These are phyloP conservation scores for Muscicapa comitata DNA, from an alignment of 2,797 vertebrate species.

Conservation along the genomic window DNA sequence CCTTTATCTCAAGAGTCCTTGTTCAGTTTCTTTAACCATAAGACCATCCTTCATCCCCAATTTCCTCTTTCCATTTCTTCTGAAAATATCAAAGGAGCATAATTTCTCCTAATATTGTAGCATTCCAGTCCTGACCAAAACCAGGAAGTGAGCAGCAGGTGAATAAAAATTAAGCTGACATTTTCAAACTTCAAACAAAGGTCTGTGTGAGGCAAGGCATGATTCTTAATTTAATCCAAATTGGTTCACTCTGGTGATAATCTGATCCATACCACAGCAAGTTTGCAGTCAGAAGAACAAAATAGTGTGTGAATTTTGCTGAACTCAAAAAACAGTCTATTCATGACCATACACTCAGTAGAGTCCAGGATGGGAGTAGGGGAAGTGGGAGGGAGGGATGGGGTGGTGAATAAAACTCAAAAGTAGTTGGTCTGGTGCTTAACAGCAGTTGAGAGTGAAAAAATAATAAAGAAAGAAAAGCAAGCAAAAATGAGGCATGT, in stretches of 20 bases:
- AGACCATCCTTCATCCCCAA: conserved; percentile 32
- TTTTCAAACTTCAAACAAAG: conserved; percentile 55
- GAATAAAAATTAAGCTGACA: conserved; percentile 55
- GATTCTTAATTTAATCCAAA: conserved; percentile 51
- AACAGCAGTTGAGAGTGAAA: not conserved
- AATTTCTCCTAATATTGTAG: conserved; percentile 39
- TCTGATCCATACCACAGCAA: conserved; percentile 39
- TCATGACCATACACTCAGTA: not conserved
- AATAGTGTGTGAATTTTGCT: not conserved
- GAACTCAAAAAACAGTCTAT: not conserved
- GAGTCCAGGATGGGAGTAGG: not conserved
- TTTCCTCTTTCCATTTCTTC: conserved; percentile 51
- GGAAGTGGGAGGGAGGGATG: not conserved
- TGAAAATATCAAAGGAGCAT: conserved; percentile 51
- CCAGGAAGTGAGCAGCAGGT: conserved; percentile 43
- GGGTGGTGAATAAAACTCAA: not conserved
- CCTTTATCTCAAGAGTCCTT: conserved; percentile 23
- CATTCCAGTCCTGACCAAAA: conserved; percentile 37
- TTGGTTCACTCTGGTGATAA: conserved; percentile 40
- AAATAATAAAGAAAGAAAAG: not conserved
- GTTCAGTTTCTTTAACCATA: conserved; percentile 40
- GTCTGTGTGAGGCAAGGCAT: conserved; percentile 31
- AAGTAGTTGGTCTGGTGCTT: not conserved
- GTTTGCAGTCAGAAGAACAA: not conserved
- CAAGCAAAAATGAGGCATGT: not conserved